Evolutionary conservation across 2,113 vertebrate species (phyloP).

Genomic region (Dolichotis patagonum): DNA sequence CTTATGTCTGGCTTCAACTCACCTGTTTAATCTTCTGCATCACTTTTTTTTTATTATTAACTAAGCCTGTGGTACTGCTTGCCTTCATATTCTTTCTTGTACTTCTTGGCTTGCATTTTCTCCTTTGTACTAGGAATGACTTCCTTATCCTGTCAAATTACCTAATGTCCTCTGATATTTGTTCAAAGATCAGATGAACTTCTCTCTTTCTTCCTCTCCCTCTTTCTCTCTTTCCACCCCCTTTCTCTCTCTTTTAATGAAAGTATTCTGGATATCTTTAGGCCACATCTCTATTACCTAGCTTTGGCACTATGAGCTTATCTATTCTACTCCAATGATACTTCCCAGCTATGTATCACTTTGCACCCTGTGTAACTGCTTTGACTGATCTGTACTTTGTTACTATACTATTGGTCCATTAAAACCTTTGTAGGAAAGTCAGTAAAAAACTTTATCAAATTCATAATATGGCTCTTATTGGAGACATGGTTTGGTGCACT

Average conservation of each 20-base stretch:
- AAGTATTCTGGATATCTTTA: conserved; percentile 10
- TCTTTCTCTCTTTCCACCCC: too few species aligned
- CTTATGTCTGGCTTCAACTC: not conserved
- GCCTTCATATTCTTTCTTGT: conserved; percentile 23
- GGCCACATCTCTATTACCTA: not conserved
- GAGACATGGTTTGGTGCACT: conserved; percentile 13
- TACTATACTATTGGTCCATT: not conserved
- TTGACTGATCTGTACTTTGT: not conserved
- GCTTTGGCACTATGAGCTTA: not conserved
- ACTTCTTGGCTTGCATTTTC: not conserved
- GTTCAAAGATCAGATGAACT: conserved; percentile 18
- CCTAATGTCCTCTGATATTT: not conserved
- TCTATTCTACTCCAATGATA: not conserved
- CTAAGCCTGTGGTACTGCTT: not conserved
- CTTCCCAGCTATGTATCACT: not conserved
- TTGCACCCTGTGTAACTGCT: not conserved
- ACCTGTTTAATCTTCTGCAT: not conserved
- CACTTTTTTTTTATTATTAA: not conserved
- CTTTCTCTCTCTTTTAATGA: not conserved
- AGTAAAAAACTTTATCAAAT: not conserved
- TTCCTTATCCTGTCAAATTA: not conserved
- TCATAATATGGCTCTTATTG: not conserved
- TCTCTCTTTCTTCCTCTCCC: not conserved
- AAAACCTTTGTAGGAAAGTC: not conserved
- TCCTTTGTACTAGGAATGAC: not conserved